Base-by-base conservation (phyloP, 2,888 invertebrate species). In the Poecilobothrus nobilitatus region DNA sequence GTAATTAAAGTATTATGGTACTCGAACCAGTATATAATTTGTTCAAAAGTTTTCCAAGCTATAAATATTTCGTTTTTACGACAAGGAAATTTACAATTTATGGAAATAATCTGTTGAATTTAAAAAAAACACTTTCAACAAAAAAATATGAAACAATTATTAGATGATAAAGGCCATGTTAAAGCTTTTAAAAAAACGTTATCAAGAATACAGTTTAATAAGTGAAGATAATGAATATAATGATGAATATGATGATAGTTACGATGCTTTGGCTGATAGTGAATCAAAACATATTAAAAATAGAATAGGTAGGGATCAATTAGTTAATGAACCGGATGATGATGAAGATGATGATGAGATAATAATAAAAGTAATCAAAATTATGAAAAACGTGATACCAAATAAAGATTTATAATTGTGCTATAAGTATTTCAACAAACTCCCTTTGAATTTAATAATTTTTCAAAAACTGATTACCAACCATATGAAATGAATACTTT, bases 161-260 rank as follows among this genome's bases (percentile, higher is more conserved):
- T 93, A 1, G 85, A 92, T 73, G 92, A 93, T 74, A 92, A 92
- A 79, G 80, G 83, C 0, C 83, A 84, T 8, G 80, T 86, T 0
- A 82, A 82, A 69, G 83, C 84, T 70, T 75, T 85, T 74, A 80
- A 81, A n/a, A 15, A 84, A 86, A 68, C 84, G 87, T 73, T 86
- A 87, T 79, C 83, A 84, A 75, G 85, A 87, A 75, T 89, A 88
- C 73, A 83, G 84, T 78, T 81, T 76, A 78, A 85, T 83, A 1
- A 84, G 85, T 74, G 80, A 80, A 65, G 85, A 86, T 27, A 84
- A 83, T 64, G 82, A 84, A 70, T 94, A 94, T 77, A 90, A 94
- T 70, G 96, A 97, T 81, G 97, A 97, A 78, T 96, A 95, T 78
- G 96, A 97, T 82, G 96, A 97, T 77, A 92, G 92, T 0, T 94